Conservation (phyloP, 2,113 vertebrate species). For the Sphaerodactylus townsendi region DNA sequence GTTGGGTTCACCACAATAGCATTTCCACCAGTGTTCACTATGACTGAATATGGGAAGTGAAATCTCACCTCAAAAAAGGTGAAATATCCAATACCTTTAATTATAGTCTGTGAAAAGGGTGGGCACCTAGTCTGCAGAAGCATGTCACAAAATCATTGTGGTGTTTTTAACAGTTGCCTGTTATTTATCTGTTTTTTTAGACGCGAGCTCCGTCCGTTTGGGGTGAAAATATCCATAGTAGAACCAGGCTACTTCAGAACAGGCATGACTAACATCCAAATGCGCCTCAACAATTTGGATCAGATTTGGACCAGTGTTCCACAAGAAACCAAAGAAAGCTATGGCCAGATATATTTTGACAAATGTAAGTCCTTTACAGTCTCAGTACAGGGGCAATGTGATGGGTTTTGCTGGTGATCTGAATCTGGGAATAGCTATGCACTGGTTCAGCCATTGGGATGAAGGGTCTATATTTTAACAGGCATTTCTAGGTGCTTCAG, state of each 20-base stretch:
- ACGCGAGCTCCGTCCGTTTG: constrained; percentile 72
- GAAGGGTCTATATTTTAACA: too few species aligned
- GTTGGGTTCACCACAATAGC: background rate
- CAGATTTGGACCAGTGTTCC: constrained; percentile 67
- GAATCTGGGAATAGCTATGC: background rate
- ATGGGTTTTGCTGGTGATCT: background rate
- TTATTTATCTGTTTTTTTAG: constrained; percentile 46
- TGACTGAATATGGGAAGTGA: background rate
- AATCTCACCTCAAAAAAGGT: background rate
- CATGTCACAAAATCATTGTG: background rate
- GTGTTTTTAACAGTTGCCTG: too few species aligned
- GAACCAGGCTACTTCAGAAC: constrained; percentile 77
- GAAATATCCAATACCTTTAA: background rate
- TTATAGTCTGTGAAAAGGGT: background rate
- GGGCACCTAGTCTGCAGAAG: background rate
- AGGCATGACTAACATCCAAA: accelerated
- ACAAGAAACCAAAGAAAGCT: constrained; percentile 64
- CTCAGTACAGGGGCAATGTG: background rate
- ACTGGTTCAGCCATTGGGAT: too few species aligned
- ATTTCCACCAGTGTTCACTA: background rate
- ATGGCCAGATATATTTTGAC: constrained; percentile 68
- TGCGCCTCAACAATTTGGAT: accelerated
- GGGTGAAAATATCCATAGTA: constrained; percentile 76
- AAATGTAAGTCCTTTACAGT: constrained; percentile 60
- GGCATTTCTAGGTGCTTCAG: too few species aligned